Base-by-base conservation (phyloP, 2,888 invertebrate species). In the Dyspetes luteomarginatus region DNA sequence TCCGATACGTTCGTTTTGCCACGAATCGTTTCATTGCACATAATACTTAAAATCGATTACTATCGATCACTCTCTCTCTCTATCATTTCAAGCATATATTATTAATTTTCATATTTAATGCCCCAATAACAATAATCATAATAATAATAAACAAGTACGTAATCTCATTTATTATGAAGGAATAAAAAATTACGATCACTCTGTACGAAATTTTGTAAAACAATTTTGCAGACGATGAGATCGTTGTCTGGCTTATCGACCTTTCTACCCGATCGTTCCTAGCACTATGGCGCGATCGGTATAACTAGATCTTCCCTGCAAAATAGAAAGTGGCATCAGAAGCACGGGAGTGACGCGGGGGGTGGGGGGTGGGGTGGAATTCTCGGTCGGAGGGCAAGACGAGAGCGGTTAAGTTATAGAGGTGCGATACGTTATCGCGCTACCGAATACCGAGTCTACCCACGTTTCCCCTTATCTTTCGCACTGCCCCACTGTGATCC, bases 391-490 rank as follows among this genome's bases (percentile, higher is more conserved):
- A 69, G 82, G 82, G 82, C 82, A 82, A 78, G 82, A 75, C 85
- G 84, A 81, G 84, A 82, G 82, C 81, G 86, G 88, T 89, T 87
- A 88, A 87, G 89, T 88, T 87, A 79, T 75, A 71, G 79, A 87
- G 87, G 86, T 85, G 82, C 83, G 88, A 90, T 90, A 89, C 87
- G 87, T 90, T 90, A 90, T 90, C 90, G 85, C 67, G 69, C 78
- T 80, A 81, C 72, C 75, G 84, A 88, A 86, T 84, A 87, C 82
- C 84, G 77, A 90, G 89, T 90, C 90, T 89, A 88, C 87, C 88
- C 90, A 90, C 89, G 90, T 90, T 74, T 86, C 85, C 82, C 84
- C 87, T 89, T 90, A 90, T 90, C 90, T 88, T 85, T 86, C 87
- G 84, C 36, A 62, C 73, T 62, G 73, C 73, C 68, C 56, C 28